Evolutionary conservation across 2,113 vertebrate genomes (phyloP).

Genomic region (Porphyrio hochstetteri): DNA sequence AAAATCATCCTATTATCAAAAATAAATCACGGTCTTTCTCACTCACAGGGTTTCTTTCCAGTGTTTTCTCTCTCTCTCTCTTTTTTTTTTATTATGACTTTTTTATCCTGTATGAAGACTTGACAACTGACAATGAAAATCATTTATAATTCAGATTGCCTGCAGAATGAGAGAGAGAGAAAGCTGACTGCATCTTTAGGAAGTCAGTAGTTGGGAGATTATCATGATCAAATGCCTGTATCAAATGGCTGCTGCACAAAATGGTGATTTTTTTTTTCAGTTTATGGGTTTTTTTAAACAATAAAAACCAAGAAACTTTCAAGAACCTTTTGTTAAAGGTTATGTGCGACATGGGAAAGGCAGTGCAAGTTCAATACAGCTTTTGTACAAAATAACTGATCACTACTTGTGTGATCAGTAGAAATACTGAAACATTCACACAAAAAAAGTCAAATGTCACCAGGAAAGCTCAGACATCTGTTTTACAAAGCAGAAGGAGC

Average conservation of each 20-base stretch:
- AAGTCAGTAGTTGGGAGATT: neutral
- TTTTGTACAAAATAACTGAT: conserved; percentile 34
- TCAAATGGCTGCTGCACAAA: neutral
- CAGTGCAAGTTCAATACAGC: neutral
- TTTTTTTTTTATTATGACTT: neutral
- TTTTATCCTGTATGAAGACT: neutral
- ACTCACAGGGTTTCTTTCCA: neutral
- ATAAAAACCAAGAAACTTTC: neutral
- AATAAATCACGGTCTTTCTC: conserved; percentile 8
- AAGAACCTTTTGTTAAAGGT: neutral
- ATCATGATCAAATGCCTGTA: neutral
- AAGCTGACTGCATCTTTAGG: neutral
- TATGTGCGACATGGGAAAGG: neutral
- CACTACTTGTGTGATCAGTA: neutral
- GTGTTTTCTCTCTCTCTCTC: neutral
- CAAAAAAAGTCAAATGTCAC: conserved; percentile 18
- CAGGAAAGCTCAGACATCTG: neutral
- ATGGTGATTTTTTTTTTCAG: neutral
- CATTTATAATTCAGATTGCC: neutral
- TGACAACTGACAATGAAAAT: conserved; percentile 17
- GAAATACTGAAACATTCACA: conserved; percentile 1
- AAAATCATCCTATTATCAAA: conserved; percentile 20
- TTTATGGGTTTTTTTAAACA: neutral
- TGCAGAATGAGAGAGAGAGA: neutral
- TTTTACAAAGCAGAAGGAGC: conserved; percentile 32